A percentile compares a stretch with the other conserved stretches of the same genome.
These are phyloP conservation scores for Tinea trinotella DNA, from an alignment of 2,888 invertebrate species.

Conservation along the genomic window DNA sequence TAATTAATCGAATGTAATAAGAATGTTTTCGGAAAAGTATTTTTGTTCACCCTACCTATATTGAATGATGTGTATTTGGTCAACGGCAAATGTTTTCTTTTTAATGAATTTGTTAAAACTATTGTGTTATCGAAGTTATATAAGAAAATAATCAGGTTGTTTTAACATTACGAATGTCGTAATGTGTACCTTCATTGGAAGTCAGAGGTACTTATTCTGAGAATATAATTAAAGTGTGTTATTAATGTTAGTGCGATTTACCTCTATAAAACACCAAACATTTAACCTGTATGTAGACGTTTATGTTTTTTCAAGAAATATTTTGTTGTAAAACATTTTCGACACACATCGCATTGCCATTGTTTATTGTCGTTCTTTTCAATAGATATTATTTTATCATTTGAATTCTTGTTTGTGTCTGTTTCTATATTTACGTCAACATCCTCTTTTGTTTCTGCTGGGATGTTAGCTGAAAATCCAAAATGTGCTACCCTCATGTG, in stretches of 20 bases:
- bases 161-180: too few relatives aligned
- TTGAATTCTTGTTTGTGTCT: constrained; percentile 24
- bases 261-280: constrained; percentile 57
- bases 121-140: too few relatives aligned
- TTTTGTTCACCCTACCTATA: too few relatives aligned
- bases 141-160: too few relatives aligned
- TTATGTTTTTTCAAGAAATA: constrained; percentile 92
- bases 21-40: too few relatives aligned
- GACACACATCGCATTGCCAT: constrained; percentile 89
- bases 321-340: constrained; percentile 89
- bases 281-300: constrained; percentile 84
- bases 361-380: constrained; percentile 77
- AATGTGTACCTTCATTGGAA: too few relatives aligned
- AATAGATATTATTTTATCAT: constrained; percentile 27
- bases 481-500: constrained; percentile 86
- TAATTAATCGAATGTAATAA: too few relatives aligned
- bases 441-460: constrained; percentile 22
- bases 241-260: constrained; percentile 60
- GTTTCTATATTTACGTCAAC: constrained; percentile 28
- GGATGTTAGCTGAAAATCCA: constrained; percentile 49
- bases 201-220: too few relatives aligned
- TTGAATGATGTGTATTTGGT: too few relatives aligned
- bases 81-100: too few relatives aligned
- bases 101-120: too few relatives aligned
- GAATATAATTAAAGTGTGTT: too few relatives aligned